Conservation (phyloP, 2,797 vertebrate genomes). For the Lateolabrax maculatus region DNA sequence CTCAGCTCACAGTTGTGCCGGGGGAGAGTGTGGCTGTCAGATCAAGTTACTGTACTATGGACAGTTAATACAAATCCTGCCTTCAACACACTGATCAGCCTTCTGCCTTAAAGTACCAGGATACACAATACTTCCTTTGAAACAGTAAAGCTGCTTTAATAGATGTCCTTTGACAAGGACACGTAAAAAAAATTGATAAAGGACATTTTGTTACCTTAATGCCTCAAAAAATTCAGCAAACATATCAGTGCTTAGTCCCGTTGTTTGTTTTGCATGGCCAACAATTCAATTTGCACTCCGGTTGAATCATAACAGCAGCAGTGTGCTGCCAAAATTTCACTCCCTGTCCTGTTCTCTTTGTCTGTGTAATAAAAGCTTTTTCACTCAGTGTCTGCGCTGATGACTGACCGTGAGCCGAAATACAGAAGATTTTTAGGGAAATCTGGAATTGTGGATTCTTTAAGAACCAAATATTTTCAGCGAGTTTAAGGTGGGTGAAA, state of each 20-base stretch:
- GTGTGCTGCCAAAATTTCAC: conserved; percentile 20
- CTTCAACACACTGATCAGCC: conserved; percentile 27
- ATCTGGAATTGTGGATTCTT: not conserved
- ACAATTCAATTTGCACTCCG: conserved; percentile 7
- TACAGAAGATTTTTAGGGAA: not conserved
- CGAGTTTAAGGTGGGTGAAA: not conserved
- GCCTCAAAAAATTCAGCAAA: conserved; percentile 1
- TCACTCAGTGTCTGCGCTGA: not conserved
- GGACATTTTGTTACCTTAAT: not conserved
- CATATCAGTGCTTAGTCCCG: not conserved
- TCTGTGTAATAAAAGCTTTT: conserved; percentile 22
- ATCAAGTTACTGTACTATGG: conserved; percentile 38
- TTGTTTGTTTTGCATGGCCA: conserved; percentile 40
- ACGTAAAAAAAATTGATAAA: no score
- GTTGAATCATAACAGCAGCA: conserved; percentile 19
- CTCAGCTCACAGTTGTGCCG: conserved; percentile 9
- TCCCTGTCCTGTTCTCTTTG: conserved; percentile 10
- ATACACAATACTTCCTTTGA: not conserved
- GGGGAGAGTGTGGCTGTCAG: conserved; percentile 38
- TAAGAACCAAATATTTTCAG: not conserved
- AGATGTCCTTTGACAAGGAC: not conserved
- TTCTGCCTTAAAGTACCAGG: not conserved
- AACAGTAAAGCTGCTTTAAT: not conserved
- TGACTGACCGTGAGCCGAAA: not conserved
- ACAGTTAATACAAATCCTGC: conserved; percentile 27